Evolutionary conservation across 2,797 vertebrate genomes (phyloP).

Genomic region (Hydrophis major): DNA sequence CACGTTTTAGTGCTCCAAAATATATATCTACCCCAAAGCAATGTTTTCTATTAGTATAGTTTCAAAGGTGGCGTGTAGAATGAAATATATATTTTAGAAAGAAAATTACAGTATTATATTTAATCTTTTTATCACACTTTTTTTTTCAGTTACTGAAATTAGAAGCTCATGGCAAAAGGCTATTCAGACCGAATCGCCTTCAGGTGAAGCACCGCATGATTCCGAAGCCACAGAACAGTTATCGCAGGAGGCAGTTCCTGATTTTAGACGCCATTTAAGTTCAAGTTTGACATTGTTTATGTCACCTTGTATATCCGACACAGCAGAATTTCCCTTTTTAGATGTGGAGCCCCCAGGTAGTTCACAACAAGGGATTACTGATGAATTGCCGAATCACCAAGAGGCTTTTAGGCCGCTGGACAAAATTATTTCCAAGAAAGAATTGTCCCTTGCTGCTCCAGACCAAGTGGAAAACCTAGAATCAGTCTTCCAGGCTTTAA

Average conservation of each 20-base stretch:
- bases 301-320: conserved; percentile 19
- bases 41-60: neutral
- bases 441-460: neutral
- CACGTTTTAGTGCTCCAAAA: neutral
- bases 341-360: conserved; percentile 28
- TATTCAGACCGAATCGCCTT: conserved; percentile 48
- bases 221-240: conserved; percentile 9
- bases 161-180: conserved; percentile 72
- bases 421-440: conserved; percentile 20
- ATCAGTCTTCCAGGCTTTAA: neutral
- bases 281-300: conserved; percentile 7
- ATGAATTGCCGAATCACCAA: conserved; percentile 12
- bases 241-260: neutral
- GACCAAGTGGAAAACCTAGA: conserved; percentile 19
- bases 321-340: conserved; percentile 8
- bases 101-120: neutral
- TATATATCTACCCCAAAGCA: neutral
- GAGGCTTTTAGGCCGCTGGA: conserved; percentile 15
- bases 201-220: conserved; percentile 12
- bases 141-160: conserved; percentile 68
- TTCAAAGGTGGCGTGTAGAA: neutral
- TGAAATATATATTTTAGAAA: neutral
- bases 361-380: neutral
- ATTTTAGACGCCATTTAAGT: neutral
- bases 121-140: neutral